phyloP scores from a whole-genome alignment of 2,797 vertebrate species.

The Pelochelys cantorii region DNA sequence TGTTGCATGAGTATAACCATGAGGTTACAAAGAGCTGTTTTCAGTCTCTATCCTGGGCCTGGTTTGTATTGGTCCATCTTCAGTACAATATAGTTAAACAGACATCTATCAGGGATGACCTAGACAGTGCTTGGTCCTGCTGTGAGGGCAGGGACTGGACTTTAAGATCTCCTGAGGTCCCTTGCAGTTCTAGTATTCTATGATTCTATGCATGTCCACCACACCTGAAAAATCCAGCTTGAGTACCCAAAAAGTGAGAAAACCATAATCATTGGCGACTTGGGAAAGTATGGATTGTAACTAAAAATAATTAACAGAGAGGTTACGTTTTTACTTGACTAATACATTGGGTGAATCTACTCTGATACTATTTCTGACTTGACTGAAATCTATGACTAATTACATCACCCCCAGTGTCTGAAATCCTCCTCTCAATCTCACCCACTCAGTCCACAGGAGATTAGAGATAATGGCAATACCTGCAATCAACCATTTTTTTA shows the following conservation, averaged over 20 bases:
- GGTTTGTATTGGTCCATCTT: constrained; percentile 25
- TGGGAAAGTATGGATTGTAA: constrained; percentile 13
- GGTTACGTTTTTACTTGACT: not conserved
- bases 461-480: not conserved
- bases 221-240: constrained; percentile 27
- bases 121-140: no score
- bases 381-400: not conserved
- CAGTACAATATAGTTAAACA: not conserved
- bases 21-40: not conserved
- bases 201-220: not conserved
- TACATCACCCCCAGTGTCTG: not conserved
- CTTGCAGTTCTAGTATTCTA: no score
- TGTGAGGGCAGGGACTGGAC: no score
- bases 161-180: no score
- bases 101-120: no score
- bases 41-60: not conserved
- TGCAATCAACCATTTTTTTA: no score
- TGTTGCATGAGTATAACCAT: constrained; percentile 12
- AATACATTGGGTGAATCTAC: not conserved
- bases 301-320: no score
- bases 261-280: not conserved
- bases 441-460: not conserved
- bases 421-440: not conserved
- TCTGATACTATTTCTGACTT: not conserved
- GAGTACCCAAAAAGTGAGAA: not conserved